phyloP scores from a whole-genome alignment of 2,888 invertebrate species.

The Mesochorus sp. region DNA sequence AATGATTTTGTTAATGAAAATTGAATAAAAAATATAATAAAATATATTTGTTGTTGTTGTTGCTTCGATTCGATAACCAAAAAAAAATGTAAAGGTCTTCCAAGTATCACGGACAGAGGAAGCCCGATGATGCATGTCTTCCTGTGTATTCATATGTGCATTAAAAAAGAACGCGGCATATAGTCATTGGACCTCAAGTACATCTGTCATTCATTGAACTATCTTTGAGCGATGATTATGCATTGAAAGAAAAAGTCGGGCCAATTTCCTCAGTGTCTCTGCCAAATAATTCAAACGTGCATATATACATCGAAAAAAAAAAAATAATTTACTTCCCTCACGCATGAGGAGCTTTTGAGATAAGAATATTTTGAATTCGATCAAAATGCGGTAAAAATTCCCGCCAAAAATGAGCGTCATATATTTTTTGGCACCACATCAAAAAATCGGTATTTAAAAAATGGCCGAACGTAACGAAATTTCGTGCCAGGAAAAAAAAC shows the following conservation, averaged over 20 bases:
- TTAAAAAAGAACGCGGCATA: not conserved
- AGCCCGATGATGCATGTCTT: conserved; percentile 9
- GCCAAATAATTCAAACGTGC: conserved; percentile 24
- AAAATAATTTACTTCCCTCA: too few species aligned
- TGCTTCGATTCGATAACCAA: too few species aligned
- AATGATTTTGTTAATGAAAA: too few species aligned
- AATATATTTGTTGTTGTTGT: too few species aligned
- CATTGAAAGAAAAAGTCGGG: conserved; percentile 24
- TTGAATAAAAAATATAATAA: too few species aligned
- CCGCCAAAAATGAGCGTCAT: too few species aligned
- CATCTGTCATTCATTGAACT: conserved; percentile 51
- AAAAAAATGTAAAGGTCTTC: not conserved
- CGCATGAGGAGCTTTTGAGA: too few species aligned
- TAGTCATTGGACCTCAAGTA: conserved; percentile 29
- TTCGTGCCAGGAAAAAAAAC: too few species aligned
- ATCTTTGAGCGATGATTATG: conserved; percentile 28
- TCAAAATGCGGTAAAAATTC: not conserved
- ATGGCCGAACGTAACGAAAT: not conserved
- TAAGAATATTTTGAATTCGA: too few species aligned
- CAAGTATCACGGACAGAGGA: not conserved
- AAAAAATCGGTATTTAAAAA: too few species aligned
- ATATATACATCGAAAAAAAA: conserved; percentile 36
- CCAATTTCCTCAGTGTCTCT: conserved; percentile 15
- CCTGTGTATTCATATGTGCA: not conserved
- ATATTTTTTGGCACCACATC: too few species aligned